Conservation (phyloP, 2,113 vertebrate genomes). For the Eonycteris spelaea region DNA sequence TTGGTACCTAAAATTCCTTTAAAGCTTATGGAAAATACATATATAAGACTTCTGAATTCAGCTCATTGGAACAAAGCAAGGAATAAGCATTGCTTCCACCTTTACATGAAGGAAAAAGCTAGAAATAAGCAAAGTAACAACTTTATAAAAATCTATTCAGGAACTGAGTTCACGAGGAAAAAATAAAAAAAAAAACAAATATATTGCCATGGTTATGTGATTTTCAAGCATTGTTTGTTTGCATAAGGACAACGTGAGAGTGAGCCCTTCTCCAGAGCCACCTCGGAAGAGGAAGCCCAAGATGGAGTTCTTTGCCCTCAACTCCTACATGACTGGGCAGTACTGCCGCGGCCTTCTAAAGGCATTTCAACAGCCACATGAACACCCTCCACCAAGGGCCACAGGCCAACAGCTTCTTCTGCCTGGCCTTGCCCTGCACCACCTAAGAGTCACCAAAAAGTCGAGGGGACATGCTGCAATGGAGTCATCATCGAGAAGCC, state of each 20-base stretch:
- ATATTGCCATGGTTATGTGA: background rate
- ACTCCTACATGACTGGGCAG: constrained; percentile 87
- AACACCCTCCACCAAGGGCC: constrained; percentile 81
- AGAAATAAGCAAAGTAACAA: background rate
- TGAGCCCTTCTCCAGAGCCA: background rate
- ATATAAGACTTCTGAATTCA: background rate
- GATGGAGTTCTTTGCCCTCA: constrained; percentile 85
- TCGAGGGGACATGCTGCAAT: constrained; percentile 86
- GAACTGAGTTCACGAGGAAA: background rate
- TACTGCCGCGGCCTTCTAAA: constrained; percentile 83
- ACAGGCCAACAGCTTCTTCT: constrained; percentile 87
- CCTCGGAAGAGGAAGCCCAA: constrained; percentile 79
- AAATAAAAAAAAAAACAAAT: background rate
- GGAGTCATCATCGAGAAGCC: constrained; percentile 90
- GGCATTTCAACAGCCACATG: constrained; percentile 81
- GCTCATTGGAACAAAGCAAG: background rate
- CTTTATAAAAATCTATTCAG: background rate
- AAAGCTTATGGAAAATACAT: background rate
- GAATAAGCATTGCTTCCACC: background rate
- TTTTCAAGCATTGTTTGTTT: background rate
- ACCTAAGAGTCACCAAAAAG: constrained; percentile 89
- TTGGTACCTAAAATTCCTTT: background rate
- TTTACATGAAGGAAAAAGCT: background rate
- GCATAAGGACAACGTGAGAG: background rate
- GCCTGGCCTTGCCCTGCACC: constrained; percentile 87